phyloP scores from a whole-genome alignment of 2,113 vertebrate species.

The Rhombomys opimus region DNA sequence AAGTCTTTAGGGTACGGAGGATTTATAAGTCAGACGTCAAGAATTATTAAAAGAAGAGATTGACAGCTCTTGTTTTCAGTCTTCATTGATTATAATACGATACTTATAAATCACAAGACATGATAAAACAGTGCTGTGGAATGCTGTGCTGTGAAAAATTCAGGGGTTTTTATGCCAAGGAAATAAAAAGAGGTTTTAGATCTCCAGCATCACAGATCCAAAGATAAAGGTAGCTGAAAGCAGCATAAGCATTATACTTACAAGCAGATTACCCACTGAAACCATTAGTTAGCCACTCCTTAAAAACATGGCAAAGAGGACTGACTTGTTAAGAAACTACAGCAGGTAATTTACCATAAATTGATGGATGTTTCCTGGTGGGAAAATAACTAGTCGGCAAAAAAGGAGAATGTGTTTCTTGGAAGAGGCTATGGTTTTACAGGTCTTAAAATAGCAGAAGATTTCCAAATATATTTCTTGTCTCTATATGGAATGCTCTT shows the following conservation, averaged over 20 bases:
- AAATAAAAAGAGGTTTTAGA: slow-evolving; percentile 27
- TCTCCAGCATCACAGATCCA: not conserved
- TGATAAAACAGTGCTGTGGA: not conserved
- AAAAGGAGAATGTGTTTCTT: slow-evolving; percentile 43
- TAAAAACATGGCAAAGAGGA: slow-evolving; percentile 11
- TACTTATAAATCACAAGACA: slow-evolving; percentile 59
- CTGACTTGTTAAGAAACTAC: not conserved
- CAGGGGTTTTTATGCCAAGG: not conserved
- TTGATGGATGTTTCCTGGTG: slow-evolving; percentile 20
- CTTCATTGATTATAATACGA: slow-evolving; percentile 67
- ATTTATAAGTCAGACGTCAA: slow-evolving; percentile 75
- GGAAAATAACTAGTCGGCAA: not conserved
- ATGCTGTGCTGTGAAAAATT: slow-evolving; percentile 48
- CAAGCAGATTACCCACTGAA: not conserved
- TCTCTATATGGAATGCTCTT: slow-evolving; percentile 12
- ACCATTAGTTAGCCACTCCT: not conserved
- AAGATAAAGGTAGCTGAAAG: slow-evolving; percentile 21
- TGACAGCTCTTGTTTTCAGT: slow-evolving; percentile 67
- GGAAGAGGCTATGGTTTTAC: slow-evolving; percentile 26
- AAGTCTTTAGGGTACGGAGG: slow-evolving; percentile 61
- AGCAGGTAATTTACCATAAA: slow-evolving; percentile 18
- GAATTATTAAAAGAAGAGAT: slow-evolving; percentile 74
- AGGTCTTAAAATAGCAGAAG: slow-evolving; percentile 46
- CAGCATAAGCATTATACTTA: not conserved
- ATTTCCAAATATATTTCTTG: slow-evolving; percentile 43